Base-by-base conservation (phyloP, 1,140 invertebrate genomes). In the Drosophila santomea region DNA sequence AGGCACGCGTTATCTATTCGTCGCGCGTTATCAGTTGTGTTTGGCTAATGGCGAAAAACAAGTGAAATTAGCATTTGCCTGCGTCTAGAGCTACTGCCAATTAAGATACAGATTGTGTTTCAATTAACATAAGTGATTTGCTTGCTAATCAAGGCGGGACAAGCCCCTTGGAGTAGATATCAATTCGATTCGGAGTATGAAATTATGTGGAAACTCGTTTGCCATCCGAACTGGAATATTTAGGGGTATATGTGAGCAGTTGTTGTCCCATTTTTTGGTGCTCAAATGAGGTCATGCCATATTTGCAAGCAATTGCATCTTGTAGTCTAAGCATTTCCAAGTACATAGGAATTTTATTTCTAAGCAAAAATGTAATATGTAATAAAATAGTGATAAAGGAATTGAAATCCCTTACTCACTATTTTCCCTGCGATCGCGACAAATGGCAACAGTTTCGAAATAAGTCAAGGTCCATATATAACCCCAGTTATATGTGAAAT, bases 391-490 rank as follows among this genome's bases (percentile, higher is more conserved):
- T 32, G 8, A 32, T 15, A 15, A 8, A n/a, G 7, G 0, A 43
- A 8, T 41, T 15, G 1, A 15, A 17, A 43, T 43, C 7, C 3
- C 11, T 15, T 23, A 6, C 10, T 12, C 5, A 1, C 3, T 23
- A 25, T n/a, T 25, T 48, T n/a, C 14, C 6, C 17, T 48, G 23
- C 23, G 7, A 48, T 48, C 14, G 23, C 36, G 25, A 36, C 39
- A 23, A 54, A 51, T 38, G 2, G 11, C 17, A 58, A 41, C 50
- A 64, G 67, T 61, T 38, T 60, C n/a, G 66, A 66, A 71, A 81
- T 55, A 66, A 75, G 75, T 68, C 83, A 86, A 88, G 83, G 75
- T 86, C 68, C 74, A 28, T 50, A 39, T 44, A 15, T 41, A 59
- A 17, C 25, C n/a, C 12, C 32, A 44, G 58, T 52, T 48, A 62